Evolutionary conservation across 2,888 invertebrate species (phyloP).

Genomic region (Phoronis australis): DNA sequence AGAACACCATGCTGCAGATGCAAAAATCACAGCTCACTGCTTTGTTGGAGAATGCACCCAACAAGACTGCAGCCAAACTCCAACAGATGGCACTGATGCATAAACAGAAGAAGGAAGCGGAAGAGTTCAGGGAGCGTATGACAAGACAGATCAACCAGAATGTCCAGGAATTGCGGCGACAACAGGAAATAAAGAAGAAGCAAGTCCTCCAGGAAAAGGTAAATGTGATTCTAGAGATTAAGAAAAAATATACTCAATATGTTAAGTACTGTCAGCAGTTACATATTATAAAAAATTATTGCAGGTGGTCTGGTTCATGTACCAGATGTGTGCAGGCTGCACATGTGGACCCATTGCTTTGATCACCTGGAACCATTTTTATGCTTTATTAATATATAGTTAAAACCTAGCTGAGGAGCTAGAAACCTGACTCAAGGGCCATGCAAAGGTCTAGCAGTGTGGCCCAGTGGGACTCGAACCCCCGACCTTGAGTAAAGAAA

Average conservation of each 20-base stretch:
- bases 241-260: not conserved
- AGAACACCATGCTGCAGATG: conserved; percentile 28
- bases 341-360: no score
- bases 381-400: no score
- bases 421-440: no score
- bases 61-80: conserved; percentile 37
- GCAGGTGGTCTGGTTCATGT: no score
- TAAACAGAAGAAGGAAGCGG: conserved; percentile 42
- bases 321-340: no score
- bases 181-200: conserved; percentile 35
- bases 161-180: conserved; percentile 36
- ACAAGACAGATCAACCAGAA: conserved; percentile 44
- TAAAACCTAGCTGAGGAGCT: no score
- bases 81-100: conserved; percentile 33
- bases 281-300: no score
- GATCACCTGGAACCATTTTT: no score
- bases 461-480: no score
- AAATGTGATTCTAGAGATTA: not conserved
- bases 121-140: conserved; percentile 36
- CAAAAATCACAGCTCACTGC: conserved; percentile 30
- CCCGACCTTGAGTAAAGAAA: no score
- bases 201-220: conserved; percentile 42
- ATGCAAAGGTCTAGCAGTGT: no score
- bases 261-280: no score
- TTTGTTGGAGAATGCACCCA: conserved; percentile 17